Base-by-base conservation (phyloP, 2,797 vertebrate genomes). In the Dryobates pubescens region DNA sequence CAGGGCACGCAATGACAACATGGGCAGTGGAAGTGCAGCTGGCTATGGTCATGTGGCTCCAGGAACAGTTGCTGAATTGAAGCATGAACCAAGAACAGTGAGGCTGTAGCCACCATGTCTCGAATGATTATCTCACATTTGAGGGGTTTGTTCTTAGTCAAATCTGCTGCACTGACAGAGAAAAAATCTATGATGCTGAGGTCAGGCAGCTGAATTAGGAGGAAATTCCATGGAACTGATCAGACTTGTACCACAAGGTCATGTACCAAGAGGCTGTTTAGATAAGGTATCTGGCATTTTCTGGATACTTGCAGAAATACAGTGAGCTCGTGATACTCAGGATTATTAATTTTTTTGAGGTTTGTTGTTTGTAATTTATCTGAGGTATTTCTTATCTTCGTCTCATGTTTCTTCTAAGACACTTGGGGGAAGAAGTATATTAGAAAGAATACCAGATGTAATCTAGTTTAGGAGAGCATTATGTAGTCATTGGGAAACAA, bases 281-380 rank as follows among this genome's bases (percentile, higher is more conserved):
- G 70, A 63, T 51, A 86, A 73, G 56, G 26, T 68, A 83, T 68
- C 85, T 89, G 79, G 79, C 62, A 81, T 91, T 92, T 93, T 89
- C 78, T 79, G 75, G 75, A 57, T 72, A 67, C 82, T 85, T 87
- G 38, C 43, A 85, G 79, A 85, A 89, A 71, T 18, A 32, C 29
- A 59, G 45, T 34, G 15, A 88, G 32, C 30, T 78, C 36, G 9
- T 30, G 30, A 49, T 68, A 73, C 17, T 64, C 67, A 54, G 26
- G 79, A 45, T 75, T 74, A 71, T n/a, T 38, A 38, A 45, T 45
- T 77, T 49, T 5, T 54, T 84, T 51, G 22, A 3, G 6, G 16
- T 14, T 36, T 24, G 34, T n/a, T 45, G 27, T 17, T 49, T n/a
- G 38, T 59, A 68, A 54, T 71, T 57, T 64, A 26, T 32, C 77